Evolutionary conservation across 2,113 vertebrate genomes (phyloP).

Genomic region (Shinisaurus crocodilurus): DNA sequence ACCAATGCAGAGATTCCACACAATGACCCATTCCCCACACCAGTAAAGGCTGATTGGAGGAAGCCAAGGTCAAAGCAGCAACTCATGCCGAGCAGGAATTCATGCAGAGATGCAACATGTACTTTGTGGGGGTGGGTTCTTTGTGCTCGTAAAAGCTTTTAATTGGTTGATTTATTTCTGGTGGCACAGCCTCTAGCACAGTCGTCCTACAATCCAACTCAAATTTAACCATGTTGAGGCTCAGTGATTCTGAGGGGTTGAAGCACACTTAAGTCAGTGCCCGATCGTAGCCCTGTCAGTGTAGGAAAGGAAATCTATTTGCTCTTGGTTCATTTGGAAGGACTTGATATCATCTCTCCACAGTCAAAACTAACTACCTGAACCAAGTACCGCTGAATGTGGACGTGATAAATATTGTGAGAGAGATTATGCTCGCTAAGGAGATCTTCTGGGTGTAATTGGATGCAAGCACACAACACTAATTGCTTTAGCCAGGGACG

Average conservation of each 20-base stretch:
- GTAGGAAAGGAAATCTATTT: constrained; percentile 40
- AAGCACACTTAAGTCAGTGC: not conserved
- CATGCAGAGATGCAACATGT: not conserved
- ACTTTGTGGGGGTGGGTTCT: not conserved
- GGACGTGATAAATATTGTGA: constrained; percentile 45
- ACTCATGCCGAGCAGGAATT: not conserved
- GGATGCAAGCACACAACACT: constrained; percentile 41
- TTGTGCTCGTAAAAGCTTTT: not conserved
- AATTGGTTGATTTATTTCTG: not conserved
- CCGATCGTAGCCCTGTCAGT: not conserved
- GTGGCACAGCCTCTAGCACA: not conserved
- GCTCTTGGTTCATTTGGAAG: not conserved
- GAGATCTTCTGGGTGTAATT: constrained; percentile 36
- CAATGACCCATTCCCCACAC: not conserved
- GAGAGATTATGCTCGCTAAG: constrained; percentile 29
- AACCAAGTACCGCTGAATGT: constrained; percentile 22
- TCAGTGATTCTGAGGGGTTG: not conserved
- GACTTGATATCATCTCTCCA: constrained; percentile 42
- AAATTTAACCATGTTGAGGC: not conserved
- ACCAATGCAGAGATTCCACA: not conserved
- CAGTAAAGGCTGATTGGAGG: not conserved
- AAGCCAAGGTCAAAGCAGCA: not conserved
- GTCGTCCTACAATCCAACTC: not conserved
- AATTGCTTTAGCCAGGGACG: constrained; percentile 53
- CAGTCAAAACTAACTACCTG: constrained; percentile 10